Percentiles rank a stretch among this genome's conserved stretches.
Evolutionary conservation across 2,888 invertebrate genomes (phyloP).

Genomic region (Clostera curtula): DNA sequence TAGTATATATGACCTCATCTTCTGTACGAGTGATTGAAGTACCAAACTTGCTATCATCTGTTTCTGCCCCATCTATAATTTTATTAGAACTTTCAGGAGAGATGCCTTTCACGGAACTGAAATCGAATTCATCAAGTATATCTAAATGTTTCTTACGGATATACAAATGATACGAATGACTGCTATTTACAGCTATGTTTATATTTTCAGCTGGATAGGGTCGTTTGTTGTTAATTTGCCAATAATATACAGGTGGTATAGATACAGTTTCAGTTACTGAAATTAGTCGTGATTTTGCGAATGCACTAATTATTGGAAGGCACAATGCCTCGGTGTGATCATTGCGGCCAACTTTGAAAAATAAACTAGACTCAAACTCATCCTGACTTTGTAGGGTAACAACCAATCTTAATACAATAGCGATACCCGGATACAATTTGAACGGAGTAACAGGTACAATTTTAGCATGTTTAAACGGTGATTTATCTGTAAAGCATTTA

Average conservation of each 20-base stretch:
- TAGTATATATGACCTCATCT: constrained; percentile 16
- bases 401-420: constrained; percentile 32
- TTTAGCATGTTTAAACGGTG: constrained; percentile 29
- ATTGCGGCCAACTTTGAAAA: constrained; percentile 41
- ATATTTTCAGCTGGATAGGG: constrained; percentile 35
- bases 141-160: constrained; percentile 33
- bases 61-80: no score
- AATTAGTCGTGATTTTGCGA: constrained; percentile 21
- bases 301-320: constrained; percentile 37
- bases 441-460: constrained; percentile 35
- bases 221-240: constrained; percentile 38
- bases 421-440: constrained; percentile 46
- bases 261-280: constrained; percentile 31
- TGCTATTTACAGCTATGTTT: constrained; percentile 28
- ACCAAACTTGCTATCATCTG: no score
- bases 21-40: constrained; percentile 1
- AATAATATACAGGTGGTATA: constrained; percentile 43
- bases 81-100: no score
- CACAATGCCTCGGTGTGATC: constrained; percentile 31
- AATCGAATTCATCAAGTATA: constrained; percentile 20
- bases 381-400: constrained; percentile 31
- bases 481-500: constrained; percentile 32
- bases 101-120: constrained; percentile 26
- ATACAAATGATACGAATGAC: constrained; percentile 36
- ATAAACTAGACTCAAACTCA: constrained; percentile 34